Evolutionary conservation across 2,888 invertebrate species (phyloP).

Genomic region (Dryadula phaetusa): DNA sequence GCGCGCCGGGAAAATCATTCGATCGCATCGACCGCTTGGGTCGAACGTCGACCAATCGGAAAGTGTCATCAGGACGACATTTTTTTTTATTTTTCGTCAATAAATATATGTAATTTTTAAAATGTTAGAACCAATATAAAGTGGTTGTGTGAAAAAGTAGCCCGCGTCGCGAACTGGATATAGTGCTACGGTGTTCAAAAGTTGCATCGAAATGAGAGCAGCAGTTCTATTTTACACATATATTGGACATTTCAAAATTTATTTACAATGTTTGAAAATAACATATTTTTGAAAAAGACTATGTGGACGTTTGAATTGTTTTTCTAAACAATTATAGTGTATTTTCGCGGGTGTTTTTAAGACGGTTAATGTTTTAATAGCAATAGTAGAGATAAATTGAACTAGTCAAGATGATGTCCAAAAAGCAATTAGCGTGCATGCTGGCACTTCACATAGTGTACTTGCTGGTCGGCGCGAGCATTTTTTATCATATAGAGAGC

Average conservation of each 20-base stretch:
- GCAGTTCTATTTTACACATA: conserved; percentile 53
- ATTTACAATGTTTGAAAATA: conserved; percentile 54
- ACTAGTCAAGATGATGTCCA: conserved; percentile 88
- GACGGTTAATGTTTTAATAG: conserved; percentile 37
- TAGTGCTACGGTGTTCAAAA: conserved; percentile 60
- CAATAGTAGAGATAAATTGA: conserved; percentile 50
- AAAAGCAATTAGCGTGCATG: conserved; percentile 91
- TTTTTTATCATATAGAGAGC: conserved; percentile 93
- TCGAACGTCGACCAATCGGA: conserved; percentile 71
- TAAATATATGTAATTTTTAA: conserved; percentile 31
- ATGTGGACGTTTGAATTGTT: conserved; percentile 61
- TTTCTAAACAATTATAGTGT: conserved; percentile 49
- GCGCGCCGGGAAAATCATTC: conserved; percentile 74
- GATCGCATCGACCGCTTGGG: conserved; percentile 66
- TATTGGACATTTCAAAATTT: conserved; percentile 55
- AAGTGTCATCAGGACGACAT: conserved; percentile 57
- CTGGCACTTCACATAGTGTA: conserved; percentile 90
- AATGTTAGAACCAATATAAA: conserved; percentile 36
- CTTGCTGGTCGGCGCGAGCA: conserved; percentile 91
- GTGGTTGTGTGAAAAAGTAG: conserved; percentile 41
- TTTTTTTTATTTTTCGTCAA: conserved; percentile 41
- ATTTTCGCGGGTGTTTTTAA: conserved; percentile 38
- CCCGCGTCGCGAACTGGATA: conserved; percentile 53
- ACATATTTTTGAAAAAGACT: conserved; percentile 56
- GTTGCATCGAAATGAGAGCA: conserved; percentile 50